Evolutionary conservation across 2,113 vertebrate species (phyloP).

Genomic region (Spermophilus dauricus): DNA sequence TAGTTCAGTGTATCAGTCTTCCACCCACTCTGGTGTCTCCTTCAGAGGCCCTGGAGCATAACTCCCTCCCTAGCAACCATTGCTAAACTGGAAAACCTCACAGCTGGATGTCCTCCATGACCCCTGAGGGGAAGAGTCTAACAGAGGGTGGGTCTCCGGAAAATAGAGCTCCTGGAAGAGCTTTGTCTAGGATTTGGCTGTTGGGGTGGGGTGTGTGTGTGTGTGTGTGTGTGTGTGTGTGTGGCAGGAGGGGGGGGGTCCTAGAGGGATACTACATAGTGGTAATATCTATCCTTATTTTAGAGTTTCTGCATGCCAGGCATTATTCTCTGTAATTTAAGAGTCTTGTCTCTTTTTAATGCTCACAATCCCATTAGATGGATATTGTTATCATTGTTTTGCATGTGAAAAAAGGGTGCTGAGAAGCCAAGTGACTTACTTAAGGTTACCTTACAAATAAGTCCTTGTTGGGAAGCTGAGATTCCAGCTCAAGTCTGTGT

Average conservation of each 20-base stretch:
- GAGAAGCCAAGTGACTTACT: neutral
- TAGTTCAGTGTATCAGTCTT: neutral
- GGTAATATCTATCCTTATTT: neutral
- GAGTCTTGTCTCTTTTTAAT: conserved; percentile 44
- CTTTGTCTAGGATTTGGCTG: neutral
- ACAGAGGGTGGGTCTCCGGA: neutral
- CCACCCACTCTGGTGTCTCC: neutral
- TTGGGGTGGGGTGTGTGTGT: neutral
- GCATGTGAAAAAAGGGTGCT: conserved; percentile 1
- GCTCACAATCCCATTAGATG: neutral
- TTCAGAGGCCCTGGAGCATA: conserved; percentile 37
- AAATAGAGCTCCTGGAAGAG: conserved; percentile 34
- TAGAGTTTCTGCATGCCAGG: neutral
- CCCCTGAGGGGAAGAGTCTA: neutral
- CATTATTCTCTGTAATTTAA: conserved; percentile 46
- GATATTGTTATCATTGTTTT: conserved; percentile 45
- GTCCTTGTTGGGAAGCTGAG: neutral
- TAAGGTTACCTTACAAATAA: neutral
- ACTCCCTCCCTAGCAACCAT: conserved; percentile 24
- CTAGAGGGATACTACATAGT: neutral
- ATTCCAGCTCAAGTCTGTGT: neutral
- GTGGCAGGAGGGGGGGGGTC: too few relatives aligned
- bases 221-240: too few relatives aligned
- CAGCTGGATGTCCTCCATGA: conserved; percentile 10
- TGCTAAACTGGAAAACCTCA: conserved; percentile 38